phyloP scores from a whole-genome alignment of 2,888 invertebrate genomes.

The Helleia helle region DNA sequence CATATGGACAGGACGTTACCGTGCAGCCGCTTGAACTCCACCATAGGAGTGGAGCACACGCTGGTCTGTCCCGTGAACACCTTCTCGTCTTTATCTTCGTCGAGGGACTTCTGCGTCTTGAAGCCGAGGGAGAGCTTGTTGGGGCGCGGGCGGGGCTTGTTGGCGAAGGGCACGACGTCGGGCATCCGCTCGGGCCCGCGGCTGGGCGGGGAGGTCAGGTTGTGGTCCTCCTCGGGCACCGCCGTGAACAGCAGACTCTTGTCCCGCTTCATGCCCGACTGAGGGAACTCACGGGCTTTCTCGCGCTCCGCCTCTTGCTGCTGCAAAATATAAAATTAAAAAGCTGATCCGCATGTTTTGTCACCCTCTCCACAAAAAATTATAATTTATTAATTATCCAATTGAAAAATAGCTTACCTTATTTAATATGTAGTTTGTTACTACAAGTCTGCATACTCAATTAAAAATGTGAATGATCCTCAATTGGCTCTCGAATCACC shows the following conservation, averaged over 20 bases:
- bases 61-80: conserved; percentile 81
- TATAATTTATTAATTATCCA: too few species aligned
- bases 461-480: too few species aligned
- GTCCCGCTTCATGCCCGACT: conserved; percentile 80
- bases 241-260: conserved; percentile 87
- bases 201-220: conserved; percentile 61
- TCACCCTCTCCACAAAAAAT: too few species aligned
- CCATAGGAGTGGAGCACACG: conserved; percentile 85
- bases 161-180: conserved; percentile 67
- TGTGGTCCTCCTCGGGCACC: conserved; percentile 84
- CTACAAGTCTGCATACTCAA: too few species aligned
- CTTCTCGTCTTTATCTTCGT: conserved; percentile 69
- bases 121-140: conserved; percentile 74
- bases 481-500: too few species aligned
- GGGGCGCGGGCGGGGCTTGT: conserved; percentile 65
- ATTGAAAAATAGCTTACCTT: too few species aligned
- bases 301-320: conserved; percentile 60
- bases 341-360: too few species aligned
- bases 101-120: conserved; percentile 71
- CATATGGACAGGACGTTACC: conserved; percentile 84
- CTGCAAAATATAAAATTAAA: conserved; percentile 36
- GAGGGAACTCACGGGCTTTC: conserved; percentile 62
- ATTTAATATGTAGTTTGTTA: too few species aligned
- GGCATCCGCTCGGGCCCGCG: conserved; percentile 48
- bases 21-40: conserved; percentile 83